Evolutionary conservation across 2,797 vertebrate genomes (phyloP), one percentile per base, ranked within the genome.

Genomic region (Heterohyrax brucei): DNA sequence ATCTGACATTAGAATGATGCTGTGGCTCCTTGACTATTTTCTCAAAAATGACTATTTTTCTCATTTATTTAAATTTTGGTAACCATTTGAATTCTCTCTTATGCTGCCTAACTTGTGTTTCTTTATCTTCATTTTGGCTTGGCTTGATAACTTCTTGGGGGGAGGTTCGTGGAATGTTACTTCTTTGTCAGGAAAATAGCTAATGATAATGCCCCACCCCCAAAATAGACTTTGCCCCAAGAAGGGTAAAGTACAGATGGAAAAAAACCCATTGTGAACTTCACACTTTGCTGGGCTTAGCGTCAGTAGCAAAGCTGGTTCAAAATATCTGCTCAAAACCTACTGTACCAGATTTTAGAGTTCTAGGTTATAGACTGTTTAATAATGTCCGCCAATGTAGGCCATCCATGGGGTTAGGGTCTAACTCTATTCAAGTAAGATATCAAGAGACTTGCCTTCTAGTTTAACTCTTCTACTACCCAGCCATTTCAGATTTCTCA

Each of bases 11-110:
- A 62, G 92, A 80, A 59, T 91, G 70, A 86, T 88, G 3, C n/a
- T 76, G 8, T 86, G 21, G 16, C n/a, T 78, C 10, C 62, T 48
- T 73, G 30, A 76, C 87, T 53, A 64, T 76, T 94, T 84, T 93
- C 14, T 84, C 16, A 73, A 94, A 95, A 94, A 64, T 70, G 19
- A 73, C 70, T 93, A 61, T 0, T 59, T 92, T 87, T 94, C 13
- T 94, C 12, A 91, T 77, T 83, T 21, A 87, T 91, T 72, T 93
- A 84, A 56, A 72, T 91, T 72, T 92, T 24, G 91, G 0, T 83
- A 46, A 62, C 22, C 21, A 39, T 56, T 94, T 95, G 10, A 81
- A 12, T 92, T 89, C 10, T 89, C 10, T 48, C 26, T 61, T 86
- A 50, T 33, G 5, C 62, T 80, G 53, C 30, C 50, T 79, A 66